A percentile compares a stretch with the other conserved stretches of the same genome.
phyloP scores from a whole-genome alignment of 2,888 invertebrate species.

The Dryococelus australis region DNA sequence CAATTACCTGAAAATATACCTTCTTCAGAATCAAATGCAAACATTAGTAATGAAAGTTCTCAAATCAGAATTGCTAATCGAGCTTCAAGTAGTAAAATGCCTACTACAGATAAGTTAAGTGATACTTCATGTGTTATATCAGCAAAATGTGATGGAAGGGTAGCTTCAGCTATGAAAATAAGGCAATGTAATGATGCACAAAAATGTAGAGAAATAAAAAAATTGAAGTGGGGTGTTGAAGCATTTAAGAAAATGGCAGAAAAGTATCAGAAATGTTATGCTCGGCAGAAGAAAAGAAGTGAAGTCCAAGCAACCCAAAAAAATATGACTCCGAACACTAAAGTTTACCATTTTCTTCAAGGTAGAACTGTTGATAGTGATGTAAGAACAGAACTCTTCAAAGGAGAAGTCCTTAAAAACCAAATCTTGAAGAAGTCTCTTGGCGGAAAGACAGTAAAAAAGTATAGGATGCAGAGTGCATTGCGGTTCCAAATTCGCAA shows the following conservation, averaged over 20 bases:
- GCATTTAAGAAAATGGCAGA: background rate
- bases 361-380: background rate
- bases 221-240: background rate
- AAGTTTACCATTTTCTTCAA: background rate
- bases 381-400: background rate
- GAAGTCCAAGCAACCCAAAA: background rate
- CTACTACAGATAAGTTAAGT: background rate
- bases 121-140: background rate
- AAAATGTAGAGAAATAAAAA: background rate
- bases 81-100: background rate
- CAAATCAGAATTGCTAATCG: background rate
- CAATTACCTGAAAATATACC: background rate
- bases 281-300: background rate
- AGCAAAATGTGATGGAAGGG: background rate
- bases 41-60: background rate
- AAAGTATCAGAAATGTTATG: slow-evolving; percentile 5
- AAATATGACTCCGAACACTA: background rate
- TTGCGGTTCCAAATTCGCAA: background rate
- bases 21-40: background rate
- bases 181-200: no score
- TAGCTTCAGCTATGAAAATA: no score
- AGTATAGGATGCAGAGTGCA: background rate
- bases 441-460: background rate
- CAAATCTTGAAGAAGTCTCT: slow-evolving; percentile 4
- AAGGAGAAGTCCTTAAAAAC: background rate